Evolutionary conservation across 2,888 invertebrate genomes (phyloP), one percentile per base, ranked within the genome.

Genomic region (Chymomyza caudatula): DNA sequence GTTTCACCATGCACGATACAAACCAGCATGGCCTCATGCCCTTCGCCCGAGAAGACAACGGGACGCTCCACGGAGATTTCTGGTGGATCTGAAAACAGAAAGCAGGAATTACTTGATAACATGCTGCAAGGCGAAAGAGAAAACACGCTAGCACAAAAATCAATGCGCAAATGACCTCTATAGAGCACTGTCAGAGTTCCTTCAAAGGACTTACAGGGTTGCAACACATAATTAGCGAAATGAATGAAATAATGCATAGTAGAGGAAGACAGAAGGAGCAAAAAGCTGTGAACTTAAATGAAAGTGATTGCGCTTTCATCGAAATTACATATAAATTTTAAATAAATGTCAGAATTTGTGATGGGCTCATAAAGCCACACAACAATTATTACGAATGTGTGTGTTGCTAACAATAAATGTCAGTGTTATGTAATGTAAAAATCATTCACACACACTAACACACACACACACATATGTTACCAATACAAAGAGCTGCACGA

Each of bases 1-100:
- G 93, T 93, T 89, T 94, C 94, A 23, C 93, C 93, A 85, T 94
- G 93, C 42, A 94, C 94, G 73, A 93, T 93, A 88, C 94, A 94
- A 58, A 94, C 94, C 60, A 94, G 91, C 88, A 93, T 93, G 22
- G 93, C 94, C 87, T 94, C 93, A 79, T 92, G 92, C 64, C 93
- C 94, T 88, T 94, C 94, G 11, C 93, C 94, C 4, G 94, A 93
- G 88, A 94, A 94, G 62, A 94, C 93, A 88, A 93, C 92, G 55
- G 93, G 92, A 77, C 92, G 91, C 88, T 94, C 94, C 69, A 94
- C 90, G 78, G 89, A 88, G 80, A 90, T 90, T 88, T 90, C 90
- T 65, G 90, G 90, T 63, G 90, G 90, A 88, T 90, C 90, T 90
- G 78, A 60, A 73, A 75, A 55, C 13, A 25, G 54, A 43, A 51